These are phyloP conservation scores for Zelostemma sp. DNA, from an alignment of 1,140 invertebrate genomes.

Conservation along the genomic window DNA sequence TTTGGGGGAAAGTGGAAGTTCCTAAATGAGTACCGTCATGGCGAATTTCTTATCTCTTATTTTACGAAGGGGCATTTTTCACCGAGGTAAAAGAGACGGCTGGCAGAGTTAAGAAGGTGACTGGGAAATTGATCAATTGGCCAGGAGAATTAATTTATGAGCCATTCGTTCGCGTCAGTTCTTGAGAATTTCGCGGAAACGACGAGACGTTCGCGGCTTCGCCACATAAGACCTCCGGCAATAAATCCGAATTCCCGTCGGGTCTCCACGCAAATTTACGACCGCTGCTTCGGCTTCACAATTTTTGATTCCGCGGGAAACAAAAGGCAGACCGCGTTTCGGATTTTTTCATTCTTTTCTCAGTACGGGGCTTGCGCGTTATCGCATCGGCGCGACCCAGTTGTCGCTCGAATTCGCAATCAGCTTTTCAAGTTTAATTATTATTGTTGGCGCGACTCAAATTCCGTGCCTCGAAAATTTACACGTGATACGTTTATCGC, in stretches of 20 bases:
- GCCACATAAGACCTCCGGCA: constrained; percentile 36
- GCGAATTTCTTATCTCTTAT: constrained; percentile 24
- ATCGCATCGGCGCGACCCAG: too few species aligned
- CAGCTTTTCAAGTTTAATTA: too few species aligned
- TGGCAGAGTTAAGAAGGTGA: constrained; percentile 48
- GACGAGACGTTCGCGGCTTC: constrained; percentile 33
- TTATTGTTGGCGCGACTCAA: too few species aligned
- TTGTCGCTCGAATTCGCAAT: too few species aligned
- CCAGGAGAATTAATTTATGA: constrained; percentile 52
- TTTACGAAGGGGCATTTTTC: constrained; percentile 34
- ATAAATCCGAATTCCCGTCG: constrained; percentile 51
- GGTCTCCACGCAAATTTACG: constrained; percentile 43
- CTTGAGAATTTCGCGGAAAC: constrained; percentile 42
- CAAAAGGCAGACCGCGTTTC: constrained; percentile 6
- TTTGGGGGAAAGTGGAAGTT: constrained; percentile 3
- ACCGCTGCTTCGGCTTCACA: constrained; percentile 41
- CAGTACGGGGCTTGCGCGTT: too few species aligned
- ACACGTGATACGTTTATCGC: too few species aligned
- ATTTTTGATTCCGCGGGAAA: constrained; percentile 44
- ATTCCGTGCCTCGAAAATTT: too few species aligned
- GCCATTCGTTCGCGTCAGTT: constrained; percentile 51
- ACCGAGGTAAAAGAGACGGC: constrained; percentile 22
- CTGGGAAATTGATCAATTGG: constrained; percentile 46
- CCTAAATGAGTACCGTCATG: background rate
- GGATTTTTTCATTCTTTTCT: too few species aligned